Evolutionary conservation across 2,113 vertebrate species (phyloP), one percentile per base, ranked within the genome.

Genomic region (Etia nguti): DNA sequence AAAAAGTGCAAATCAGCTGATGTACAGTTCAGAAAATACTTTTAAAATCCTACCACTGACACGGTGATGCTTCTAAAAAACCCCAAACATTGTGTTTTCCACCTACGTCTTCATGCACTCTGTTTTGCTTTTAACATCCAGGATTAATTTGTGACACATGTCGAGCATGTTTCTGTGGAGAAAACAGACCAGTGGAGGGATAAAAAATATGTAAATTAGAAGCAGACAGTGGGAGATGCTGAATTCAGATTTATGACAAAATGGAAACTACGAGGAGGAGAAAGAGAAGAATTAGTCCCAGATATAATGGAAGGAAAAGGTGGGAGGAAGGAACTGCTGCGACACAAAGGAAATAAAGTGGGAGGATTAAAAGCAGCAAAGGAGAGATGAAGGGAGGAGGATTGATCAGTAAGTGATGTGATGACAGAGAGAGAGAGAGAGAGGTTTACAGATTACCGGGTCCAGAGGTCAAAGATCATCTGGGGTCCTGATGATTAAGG

Each of bases 21-120:
- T 31, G 70, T 0, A 5, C 1, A 0, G 10, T 50, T 31, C 1
- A 20, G 41, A 48, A 75, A 4, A 18, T 26, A 16, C 8, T 18
- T 46, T 26, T 26, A 48, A 46, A 18, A 50, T 10, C 0, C 26
- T n/a, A 5, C 16, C 16, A 0, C 24, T 11, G 24, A 50, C 24
- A 18, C 20, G 18, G 15, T 4, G 16, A 20, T 8, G 15, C 24
- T 31, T 29, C 70, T 12, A 31, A 50, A 77, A 20, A 31, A 6
- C 12, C 2, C 60, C 60, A 41, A 24, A 68, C n/a, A 3, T 41
- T 24, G 9, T 8, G n/a, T 77, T 77, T 50, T 31, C 4, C 70
- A 77, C 43, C 13, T 46, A 46, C 0, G 6, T 1, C 26, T 52
- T 77, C 26, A 6, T 52, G 46, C 46, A n/a, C 73, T 31, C 43